Base-by-base conservation (phyloP, 64 coral and sea anemone species). In the Cladopsammia gracilis region DNA sequence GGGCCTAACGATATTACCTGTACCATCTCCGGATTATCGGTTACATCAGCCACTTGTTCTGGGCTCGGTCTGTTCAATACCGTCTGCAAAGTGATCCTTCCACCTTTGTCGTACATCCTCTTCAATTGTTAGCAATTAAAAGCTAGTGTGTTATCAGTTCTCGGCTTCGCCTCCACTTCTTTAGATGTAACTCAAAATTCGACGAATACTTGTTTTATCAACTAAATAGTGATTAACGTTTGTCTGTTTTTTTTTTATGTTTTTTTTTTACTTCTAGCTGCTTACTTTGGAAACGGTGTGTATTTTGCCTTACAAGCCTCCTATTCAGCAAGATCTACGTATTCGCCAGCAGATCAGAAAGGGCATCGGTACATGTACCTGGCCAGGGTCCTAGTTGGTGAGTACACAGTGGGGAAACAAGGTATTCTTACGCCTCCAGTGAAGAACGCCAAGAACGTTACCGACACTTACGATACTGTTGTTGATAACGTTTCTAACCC, bases 351-450 rank as follows among this genome's bases (percentile, higher is more conserved):
- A 16, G 89, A 95, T n/a, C 16, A 0, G 10, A 45, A 0, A 3
- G 89, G 94, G 1, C 42, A 66, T 19, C 61, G 94, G 49, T 87
- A 87, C 43, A 95, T 95, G 94, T 95, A 91, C 60, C 24, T 87
- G 4, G 76, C 83, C 3, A 43, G 82, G 72, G 94, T 91, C 5
- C 64, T 90, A 50, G 88, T 87, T 34, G 94, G 94, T 42, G 85
- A 95, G 47, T 95, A 95, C 58, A 79, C 94, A 23, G 25, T 12
- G 12, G 87, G 93, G 56, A 62, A 42, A 44, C 58, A 8, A 58
- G 44, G 66, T 42, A 71, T 94, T 94, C 18, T 64, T 78, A 18
- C n/a, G n/a, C 86, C 93, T 44, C 93, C 93, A 50, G 1, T 53
- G 34, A 92, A 75, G 79, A 83, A 75, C 45, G 25, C 15, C 42